A percentile compares a stretch with the other conserved stretches of the same genome.
These are phyloP conservation scores for Triops longicaudatus DNA, from an alignment of 1,140 invertebrate genomes.

Conservation along the genomic window DNA sequence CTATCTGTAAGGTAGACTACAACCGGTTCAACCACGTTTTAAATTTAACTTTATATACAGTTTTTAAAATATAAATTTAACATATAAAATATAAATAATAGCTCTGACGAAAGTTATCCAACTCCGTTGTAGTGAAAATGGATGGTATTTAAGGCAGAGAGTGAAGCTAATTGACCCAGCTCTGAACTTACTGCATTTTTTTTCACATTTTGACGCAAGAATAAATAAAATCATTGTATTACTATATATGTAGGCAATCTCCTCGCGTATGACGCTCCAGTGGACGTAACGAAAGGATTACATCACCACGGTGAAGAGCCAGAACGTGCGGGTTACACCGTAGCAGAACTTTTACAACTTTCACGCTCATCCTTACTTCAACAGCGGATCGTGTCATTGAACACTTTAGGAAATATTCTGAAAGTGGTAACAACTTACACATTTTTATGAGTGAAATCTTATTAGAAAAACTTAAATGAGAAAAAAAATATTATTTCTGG, in stretches of 20 bases:
- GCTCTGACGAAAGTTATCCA: no score
- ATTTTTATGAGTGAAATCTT: neutral
- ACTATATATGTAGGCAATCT: conserved; percentile 46
- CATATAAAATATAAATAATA: no score
- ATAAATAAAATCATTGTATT: conserved; percentile 36
- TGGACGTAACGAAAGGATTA: conserved; percentile 53
- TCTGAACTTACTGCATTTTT: no score
- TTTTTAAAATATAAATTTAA: no score
- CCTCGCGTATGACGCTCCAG: conserved; percentile 56
- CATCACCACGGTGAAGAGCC: conserved; percentile 89
- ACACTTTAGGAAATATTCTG: conserved; percentile 67
- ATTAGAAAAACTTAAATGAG: conserved; percentile 17
- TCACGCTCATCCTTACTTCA: conserved; percentile 60
- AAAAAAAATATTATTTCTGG: no score
- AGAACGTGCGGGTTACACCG: conserved; percentile 75
- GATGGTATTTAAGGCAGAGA: no score
- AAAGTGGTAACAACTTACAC: conserved; percentile 48
- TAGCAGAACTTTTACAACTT: conserved; percentile 70
- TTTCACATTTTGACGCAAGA: no score
- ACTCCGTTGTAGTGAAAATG: no score
- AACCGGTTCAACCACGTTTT: no score
- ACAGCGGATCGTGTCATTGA: conserved; percentile 68
- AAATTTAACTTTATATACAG: no score
- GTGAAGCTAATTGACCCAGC: no score
- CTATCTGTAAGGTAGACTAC: no score